Conservation (phyloP, 2,113 vertebrate genomes). For the Leucosticte australis region DNA sequence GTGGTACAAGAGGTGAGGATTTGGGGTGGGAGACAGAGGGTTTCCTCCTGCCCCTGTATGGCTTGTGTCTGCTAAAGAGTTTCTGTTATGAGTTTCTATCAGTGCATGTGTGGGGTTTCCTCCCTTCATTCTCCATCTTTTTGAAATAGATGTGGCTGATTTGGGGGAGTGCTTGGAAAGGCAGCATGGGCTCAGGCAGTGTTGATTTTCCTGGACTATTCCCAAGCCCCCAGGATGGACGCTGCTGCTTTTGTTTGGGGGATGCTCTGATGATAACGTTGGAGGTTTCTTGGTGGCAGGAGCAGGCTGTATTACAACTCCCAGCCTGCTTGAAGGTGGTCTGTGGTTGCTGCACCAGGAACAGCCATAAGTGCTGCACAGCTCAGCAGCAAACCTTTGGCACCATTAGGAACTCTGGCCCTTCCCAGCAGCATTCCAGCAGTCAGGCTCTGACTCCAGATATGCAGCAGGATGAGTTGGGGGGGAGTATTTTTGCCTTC, state of each 20-base stretch:
- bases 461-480: not conserved
- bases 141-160: not conserved
- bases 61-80: not conserved
- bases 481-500: not conserved
- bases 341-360: not conserved
- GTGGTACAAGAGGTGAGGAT: slow-evolving; percentile 90
- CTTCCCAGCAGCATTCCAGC: not conserved
- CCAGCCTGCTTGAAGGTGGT: not conserved
- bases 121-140: not conserved
- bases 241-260: not conserved
- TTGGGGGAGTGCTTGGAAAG: not conserved
- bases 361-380: not conserved
- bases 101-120: not conserved
- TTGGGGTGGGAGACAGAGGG: not conserved
- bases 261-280: not conserved
- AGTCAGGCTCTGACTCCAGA: not conserved
- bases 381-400: not conserved
- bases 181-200: not conserved
- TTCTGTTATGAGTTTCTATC: not conserved
- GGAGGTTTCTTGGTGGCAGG: accelerated
- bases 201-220: not conserved
- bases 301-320: not conserved
- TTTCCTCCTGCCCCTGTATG: not conserved
- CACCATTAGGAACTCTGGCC: not conserved
- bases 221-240: not conserved